Evolutionary conservation across 2,888 invertebrate species (phyloP).

Genomic region (Helicoverpa assulta): DNA sequence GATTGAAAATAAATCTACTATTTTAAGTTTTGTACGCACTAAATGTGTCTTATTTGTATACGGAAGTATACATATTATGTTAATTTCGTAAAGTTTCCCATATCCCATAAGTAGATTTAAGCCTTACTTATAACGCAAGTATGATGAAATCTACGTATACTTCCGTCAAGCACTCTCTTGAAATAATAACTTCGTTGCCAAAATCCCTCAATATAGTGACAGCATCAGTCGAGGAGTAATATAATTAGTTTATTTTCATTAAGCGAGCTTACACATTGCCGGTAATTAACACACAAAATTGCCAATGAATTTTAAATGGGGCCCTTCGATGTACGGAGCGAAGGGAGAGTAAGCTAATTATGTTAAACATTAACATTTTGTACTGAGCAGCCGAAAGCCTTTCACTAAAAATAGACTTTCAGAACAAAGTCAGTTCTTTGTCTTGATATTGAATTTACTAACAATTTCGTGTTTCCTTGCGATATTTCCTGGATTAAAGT

Average conservation of each 20-base stretch:
- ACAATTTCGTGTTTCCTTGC: background rate
- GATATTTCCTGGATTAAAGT: background rate
- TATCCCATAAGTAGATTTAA: background rate
- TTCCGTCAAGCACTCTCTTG: background rate
- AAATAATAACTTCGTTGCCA: background rate
- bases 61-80: too few relatives aligned
- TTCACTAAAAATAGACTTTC: background rate
- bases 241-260: slow-evolving; percentile 41
- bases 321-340: slow-evolving; percentile 47
- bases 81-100: too few relatives aligned
- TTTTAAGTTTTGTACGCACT: background rate
- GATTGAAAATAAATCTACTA: too few relatives aligned
- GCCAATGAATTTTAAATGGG: slow-evolving; percentile 60
- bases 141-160: background rate
- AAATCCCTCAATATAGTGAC: background rate
- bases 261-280: slow-evolving; percentile 32
- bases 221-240: slow-evolving; percentile 25
- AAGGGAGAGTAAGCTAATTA: slow-evolving; percentile 37
- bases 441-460: background rate
- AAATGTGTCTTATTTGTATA: too few relatives aligned
- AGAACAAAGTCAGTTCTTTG: background rate
- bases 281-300: slow-evolving; percentile 53
- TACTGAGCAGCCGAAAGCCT: slow-evolving; percentile 1
- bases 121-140: too few relatives aligned
- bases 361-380: slow-evolving; percentile 29